Percentiles rank a stretch among this genome's conserved stretches.
These are phyloP conservation scores for Acipenser ruthenus DNA, from an alignment of 2,797 vertebrate species.

Conservation along the genomic window DNA sequence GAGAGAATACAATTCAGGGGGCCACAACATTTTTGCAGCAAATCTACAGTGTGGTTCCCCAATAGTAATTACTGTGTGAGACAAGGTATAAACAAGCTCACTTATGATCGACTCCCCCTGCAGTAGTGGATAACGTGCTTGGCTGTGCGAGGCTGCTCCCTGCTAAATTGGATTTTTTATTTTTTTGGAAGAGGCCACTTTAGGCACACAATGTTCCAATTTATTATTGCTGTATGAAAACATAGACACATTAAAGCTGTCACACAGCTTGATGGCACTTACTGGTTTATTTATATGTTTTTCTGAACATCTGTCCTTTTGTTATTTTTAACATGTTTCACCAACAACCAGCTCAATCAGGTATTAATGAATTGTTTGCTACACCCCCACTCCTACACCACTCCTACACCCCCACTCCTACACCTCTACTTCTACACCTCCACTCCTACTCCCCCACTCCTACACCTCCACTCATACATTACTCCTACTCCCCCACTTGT, in stretches of 20 bases:
- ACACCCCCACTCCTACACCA: background rate
- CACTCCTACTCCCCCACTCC: slow-evolving; percentile 22
- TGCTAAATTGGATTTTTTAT: slow-evolving; percentile 48
- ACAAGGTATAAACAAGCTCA: slow-evolving; percentile 38
- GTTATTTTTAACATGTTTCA: no score
- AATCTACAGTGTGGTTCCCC: slow-evolving; percentile 37
- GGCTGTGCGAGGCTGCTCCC: slow-evolving; percentile 37
- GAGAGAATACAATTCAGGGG: background rate
- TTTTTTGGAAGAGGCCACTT: slow-evolving; percentile 41
- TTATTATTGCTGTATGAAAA: slow-evolving; percentile 17
- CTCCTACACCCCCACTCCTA: background rate
- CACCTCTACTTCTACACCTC: slow-evolving; percentile 18
- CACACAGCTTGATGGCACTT: slow-evolving; percentile 29
- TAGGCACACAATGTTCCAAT: slow-evolving; percentile 31
- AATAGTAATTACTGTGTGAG: slow-evolving; percentile 42
- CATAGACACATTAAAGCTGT: slow-evolving; percentile 26
- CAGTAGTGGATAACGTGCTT: slow-evolving; percentile 36
- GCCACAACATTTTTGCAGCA: slow-evolving; percentile 20
- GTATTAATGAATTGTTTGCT: no score
- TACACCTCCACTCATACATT: background rate
- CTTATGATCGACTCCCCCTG: slow-evolving; percentile 27
- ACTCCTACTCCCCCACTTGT: no score
- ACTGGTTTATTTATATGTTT: no score
- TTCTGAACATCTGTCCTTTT: no score
- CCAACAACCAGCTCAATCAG: no score